Evolutionary conservation across 1,140 invertebrate species (phyloP).

Genomic region (Spodoptera litura): DNA sequence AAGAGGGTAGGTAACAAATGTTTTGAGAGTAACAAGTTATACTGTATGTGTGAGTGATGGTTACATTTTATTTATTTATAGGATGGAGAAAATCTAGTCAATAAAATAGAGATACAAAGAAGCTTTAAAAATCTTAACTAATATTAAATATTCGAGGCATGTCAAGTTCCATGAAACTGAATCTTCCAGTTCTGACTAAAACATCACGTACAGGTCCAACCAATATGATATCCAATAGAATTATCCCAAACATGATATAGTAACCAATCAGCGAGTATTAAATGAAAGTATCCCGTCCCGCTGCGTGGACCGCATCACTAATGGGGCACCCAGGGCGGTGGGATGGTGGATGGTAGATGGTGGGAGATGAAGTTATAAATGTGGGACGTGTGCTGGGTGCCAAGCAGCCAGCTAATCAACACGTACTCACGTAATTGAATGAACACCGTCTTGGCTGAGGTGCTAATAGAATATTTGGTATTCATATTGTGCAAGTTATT

Average conservation of each 20-base stretch:
- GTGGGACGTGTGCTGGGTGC: slow-evolving; percentile 1
- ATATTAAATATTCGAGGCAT: no score
- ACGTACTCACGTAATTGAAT: slow-evolving; percentile 21
- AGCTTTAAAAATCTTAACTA: no score
- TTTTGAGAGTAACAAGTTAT: no score
- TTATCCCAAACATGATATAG: slow-evolving; percentile 17
- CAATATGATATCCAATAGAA: neutral
- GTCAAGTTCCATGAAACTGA: no score
- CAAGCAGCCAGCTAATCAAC: slow-evolving; percentile 28
- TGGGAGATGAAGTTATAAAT: slow-evolving; percentile 10
- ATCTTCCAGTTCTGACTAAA: no score
- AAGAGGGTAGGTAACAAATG: no score
- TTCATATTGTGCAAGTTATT: neutral
- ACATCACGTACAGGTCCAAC: neutral
- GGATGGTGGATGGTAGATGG: neutral
- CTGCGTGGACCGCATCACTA: slow-evolving; percentile 1
- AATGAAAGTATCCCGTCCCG: slow-evolving; percentile 1
- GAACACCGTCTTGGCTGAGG: neutral
- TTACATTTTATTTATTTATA: no score
- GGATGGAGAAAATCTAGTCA: no score
- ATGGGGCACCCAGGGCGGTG: neutral
- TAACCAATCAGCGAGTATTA: slow-evolving; percentile 7
- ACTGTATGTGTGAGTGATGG: no score
- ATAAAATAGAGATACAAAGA: no score
- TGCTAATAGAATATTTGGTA: slow-evolving; percentile 25